Evolutionary conservation across 2,797 vertebrate species (phyloP), one percentile per base, ranked within the genome.

Genomic region (Picus viridis): DNA sequence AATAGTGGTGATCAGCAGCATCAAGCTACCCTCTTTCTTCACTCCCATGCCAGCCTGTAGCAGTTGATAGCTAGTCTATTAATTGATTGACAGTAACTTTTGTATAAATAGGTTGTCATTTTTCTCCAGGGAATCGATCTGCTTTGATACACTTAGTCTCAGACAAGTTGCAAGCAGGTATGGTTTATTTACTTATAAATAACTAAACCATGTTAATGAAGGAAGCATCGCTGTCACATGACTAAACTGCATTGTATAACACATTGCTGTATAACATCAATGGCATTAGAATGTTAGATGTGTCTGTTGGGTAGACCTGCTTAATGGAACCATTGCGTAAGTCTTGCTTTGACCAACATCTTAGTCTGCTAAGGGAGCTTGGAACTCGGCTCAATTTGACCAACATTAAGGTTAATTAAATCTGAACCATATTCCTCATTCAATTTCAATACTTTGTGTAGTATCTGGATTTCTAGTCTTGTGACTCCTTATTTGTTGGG

Each of bases 61-160:
- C 22, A 78, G 43, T 72, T 89, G 57, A 62, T 88, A 34, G 9
- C 17, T 77, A 36, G 10, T 65, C 61, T 73, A 0, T 75, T 63
- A 57, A 68, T 41, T 73, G 70, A 45, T 34, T 67, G 12, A 29
- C 32, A 30, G 6, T 56, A 84, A 72, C 9, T 83, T 82, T n/a
- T 75, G 18, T 59, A 51, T 73, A 59, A 65, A 74, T 45, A 11
- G 30, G 26, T 47, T 90, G 45, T 59, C 5, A 12, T 71, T 92
- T 92, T 92, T 78, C 30, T 59, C 27, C 15, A 57, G 27, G 24
- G 16, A 67, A 26, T 70, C 56, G 23, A 12, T 88, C 39, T 73
- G 17, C 45, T 88, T 73, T 0, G 0, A 17, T 78, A 57, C 0
- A 0, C 74, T 89, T 88, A 43, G 73, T 8, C 54, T 91, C 41